Percentiles rank a stretch among this genome's conserved stretches.
Conservation (phyloP, 2,888 invertebrate genomes). For the Icerya purchasi region DNA sequence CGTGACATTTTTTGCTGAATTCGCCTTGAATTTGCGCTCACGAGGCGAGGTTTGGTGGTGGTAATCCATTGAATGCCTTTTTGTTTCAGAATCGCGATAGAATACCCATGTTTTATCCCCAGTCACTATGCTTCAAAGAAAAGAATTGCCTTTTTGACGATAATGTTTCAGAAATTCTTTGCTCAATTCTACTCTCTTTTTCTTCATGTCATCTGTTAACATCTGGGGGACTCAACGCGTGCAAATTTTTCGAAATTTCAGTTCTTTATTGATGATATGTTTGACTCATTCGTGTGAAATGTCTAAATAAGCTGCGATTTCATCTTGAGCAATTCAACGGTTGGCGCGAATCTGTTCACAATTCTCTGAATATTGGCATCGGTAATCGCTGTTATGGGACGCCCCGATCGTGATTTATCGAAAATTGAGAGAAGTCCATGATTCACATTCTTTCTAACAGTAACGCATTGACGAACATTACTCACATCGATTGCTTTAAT, state of each 20-base stretch:
- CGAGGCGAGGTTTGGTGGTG: constrained; percentile 1
- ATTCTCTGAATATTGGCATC: too few relatives aligned
- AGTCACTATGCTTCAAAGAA: too few relatives aligned
- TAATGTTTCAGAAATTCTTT: neutral
- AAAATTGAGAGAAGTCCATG: too few relatives aligned
- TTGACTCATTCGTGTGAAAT: too few relatives aligned
- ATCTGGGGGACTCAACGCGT: constrained; percentile 3
- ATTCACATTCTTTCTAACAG: neutral
- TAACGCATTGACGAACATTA: constrained; percentile 2
- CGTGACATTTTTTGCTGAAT: constrained; percentile 5
- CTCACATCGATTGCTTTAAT: constrained; percentile 2
- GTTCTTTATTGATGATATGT: too few relatives aligned
- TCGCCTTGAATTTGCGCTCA: constrained; percentile 4
- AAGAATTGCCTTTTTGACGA: too few relatives aligned
- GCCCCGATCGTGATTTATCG: neutral
- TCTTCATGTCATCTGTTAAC: too few relatives aligned
- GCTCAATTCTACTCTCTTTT: neutral
- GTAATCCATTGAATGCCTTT: too few relatives aligned
- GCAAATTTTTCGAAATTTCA: too few relatives aligned
- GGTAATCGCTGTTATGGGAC: too few relatives aligned
- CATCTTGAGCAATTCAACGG: constrained; percentile 1
- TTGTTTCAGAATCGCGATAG: too few relatives aligned
- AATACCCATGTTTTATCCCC: too few relatives aligned
- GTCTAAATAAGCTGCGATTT: constrained; percentile 5
- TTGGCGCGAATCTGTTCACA: neutral